Conservation (phyloP, 1,140 invertebrate species). For the Goniozus legneri region DNA sequence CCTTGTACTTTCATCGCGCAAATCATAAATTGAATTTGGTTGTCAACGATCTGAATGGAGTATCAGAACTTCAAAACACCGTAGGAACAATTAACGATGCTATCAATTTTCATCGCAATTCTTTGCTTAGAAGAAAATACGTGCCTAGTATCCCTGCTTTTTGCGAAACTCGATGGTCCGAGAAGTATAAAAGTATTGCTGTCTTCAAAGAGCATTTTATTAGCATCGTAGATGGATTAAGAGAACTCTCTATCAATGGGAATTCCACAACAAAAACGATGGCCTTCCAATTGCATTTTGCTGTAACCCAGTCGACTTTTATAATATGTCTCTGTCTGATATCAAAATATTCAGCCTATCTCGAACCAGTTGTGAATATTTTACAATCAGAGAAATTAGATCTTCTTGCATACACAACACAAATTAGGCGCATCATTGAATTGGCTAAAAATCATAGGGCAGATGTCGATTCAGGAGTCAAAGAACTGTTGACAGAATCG, state of each 20-base stretch:
- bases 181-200: conserved; percentile 39
- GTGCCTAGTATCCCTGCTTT: conserved; percentile 34
- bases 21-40: conserved; percentile 42
- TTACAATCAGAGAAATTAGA: conserved; percentile 19
- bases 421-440: conserved; percentile 13
- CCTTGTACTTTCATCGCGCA: conserved; percentile 39
- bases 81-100: conserved; percentile 34
- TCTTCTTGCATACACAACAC: conserved; percentile 7
- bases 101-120: conserved; percentile 38
- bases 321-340: conserved; percentile 15
- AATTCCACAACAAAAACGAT: conserved; percentile 17
- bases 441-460: conserved; percentile 12
- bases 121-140: conserved; percentile 30
- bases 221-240: conserved; percentile 16
- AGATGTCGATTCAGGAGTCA: conserved; percentile 5
- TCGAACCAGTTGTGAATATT: conserved; percentile 17
- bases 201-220: conserved; percentile 18
- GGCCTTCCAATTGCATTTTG: neutral
- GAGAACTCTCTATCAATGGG: no score
- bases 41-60: conserved; percentile 32
- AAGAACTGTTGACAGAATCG: conserved; percentile 9
- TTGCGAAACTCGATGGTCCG: conserved; percentile 36
- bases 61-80: conserved; percentile 35
- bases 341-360: conserved; percentile 23
- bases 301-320: conserved; percentile 17